These are phyloP conservation scores for Clarias fuscus DNA, from an alignment of 2,797 vertebrate species.

Conservation along the genomic window DNA sequence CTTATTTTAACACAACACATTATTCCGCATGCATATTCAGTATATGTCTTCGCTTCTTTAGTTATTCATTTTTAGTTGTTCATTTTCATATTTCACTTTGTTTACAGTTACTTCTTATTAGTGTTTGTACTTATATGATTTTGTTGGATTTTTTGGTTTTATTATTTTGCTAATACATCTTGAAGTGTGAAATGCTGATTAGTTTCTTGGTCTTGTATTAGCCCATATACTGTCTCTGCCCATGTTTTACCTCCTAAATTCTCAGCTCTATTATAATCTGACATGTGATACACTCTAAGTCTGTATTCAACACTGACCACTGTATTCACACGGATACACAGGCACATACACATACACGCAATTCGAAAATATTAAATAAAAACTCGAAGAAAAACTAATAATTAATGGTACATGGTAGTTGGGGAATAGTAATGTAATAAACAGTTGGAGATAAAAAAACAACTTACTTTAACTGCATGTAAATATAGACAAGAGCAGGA, in stretches of 20 bases:
- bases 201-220: background rate
- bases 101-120: background rate
- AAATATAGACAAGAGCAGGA: too few species aligned
- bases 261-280: background rate
- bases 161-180: background rate
- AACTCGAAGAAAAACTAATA: too few species aligned
- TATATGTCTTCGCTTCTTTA: background rate
- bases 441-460: too few species aligned
- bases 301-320: background rate
- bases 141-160: background rate
- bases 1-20: background rate
- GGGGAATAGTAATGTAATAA: too few species aligned
- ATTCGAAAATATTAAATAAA: too few species aligned
- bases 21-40: background rate
- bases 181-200: background rate
- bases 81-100: background rate
- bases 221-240: background rate
- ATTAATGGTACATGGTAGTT: too few species aligned
- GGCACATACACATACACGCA: too few species aligned
- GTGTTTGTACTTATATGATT: background rate
- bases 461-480: too few species aligned
- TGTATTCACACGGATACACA: too few species aligned
- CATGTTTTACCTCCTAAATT: background rate
- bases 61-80: background rate
- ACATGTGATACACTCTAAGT: background rate